Evolutionary conservation across 2,797 vertebrate genomes (phyloP), one percentile per base, ranked within the genome.

Genomic region (Chrosomus eos): DNA sequence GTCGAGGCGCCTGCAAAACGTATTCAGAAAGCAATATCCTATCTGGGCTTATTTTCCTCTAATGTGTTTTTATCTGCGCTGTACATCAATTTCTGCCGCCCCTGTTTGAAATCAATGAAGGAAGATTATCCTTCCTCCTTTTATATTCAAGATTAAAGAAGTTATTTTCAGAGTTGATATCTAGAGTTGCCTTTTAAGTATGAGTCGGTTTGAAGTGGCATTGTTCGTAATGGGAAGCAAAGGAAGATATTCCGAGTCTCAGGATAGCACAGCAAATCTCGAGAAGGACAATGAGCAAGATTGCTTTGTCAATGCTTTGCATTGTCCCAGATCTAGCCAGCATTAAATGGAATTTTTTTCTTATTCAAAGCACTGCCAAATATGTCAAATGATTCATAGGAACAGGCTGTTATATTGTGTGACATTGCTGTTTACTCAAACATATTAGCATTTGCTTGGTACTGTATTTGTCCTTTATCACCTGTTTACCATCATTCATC

Each of bases 141-240:
- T 87, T 89, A 67, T 87, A 88, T 86, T 87, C 48, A 86, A 87
- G 87, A 90, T 90, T 91, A 88, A 90, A 91, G 79, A 89, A 85
- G 43, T 79, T 51, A 71, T 90, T 81, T 72, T 85, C 73, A 84
- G 87, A 84, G 80, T 86, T 86, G 83, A 85, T 90, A 87, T 87
- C 87, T 72, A 68, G 85, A 80, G 70, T 87, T 89, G 81, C 81
- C 45, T 85, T 74, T 85, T 89, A 62, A 76, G 87, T 85, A 10
- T 3, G 23, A 84, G 84, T 85, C 68, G 26, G 60, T 83, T 87
- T 87, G 87, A 89, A 89, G 80, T 73, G 72, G 85, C 83, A 85
- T 83, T 90, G 58, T 89, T 85, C 23, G 14, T 79, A 84, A 81
- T 85, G 66, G 81, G 87, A 74, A 84, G 82, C 67, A 60, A 40